A percentile compares a stretch with the other conserved stretches of the same genome.
These are phyloP conservation scores for Leptopilina drosophilae DNA, from an alignment of 2,888 invertebrate genomes.

Conservation along the genomic window DNA sequence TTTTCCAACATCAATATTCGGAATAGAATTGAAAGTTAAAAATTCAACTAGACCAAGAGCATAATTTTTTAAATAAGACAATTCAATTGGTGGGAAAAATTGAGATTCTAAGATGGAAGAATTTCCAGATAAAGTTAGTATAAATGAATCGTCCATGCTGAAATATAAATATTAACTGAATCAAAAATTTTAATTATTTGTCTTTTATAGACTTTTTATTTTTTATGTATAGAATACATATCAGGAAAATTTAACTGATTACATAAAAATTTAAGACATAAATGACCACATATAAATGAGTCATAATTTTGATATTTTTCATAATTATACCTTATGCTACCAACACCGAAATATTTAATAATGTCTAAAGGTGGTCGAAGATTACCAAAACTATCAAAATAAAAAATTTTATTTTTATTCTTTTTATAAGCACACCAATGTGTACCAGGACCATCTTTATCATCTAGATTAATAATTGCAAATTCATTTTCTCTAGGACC, in stretches of 20 bases:
- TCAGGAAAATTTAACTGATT: background rate
- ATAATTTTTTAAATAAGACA: slow-evolving; percentile 1
- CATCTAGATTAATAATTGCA: no score
- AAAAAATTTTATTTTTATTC: background rate
- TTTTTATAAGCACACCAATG: no score
- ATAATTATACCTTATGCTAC: background rate
- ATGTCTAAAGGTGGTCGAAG: background rate
- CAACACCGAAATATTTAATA: background rate
- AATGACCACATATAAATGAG: background rate
- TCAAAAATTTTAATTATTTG: background rate
- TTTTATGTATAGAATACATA: background rate
- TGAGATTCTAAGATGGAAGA: background rate
- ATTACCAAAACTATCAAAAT: background rate
- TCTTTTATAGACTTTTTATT: background rate
- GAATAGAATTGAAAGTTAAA: background rate
- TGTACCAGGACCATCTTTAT: background rate
- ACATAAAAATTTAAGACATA: no score
- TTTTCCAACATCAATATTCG: background rate
- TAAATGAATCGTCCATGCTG: background rate
- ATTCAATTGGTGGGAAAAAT: slow-evolving; percentile 5
- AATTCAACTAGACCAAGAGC: background rate
- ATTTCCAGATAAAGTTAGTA: background rate
- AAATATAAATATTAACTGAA: background rate
- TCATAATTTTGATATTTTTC: background rate
- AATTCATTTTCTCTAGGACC: no score